Percentiles rank a stretch among this genome's conserved stretches.
These are phyloP conservation scores for Drosophila nigricruria DNA, from an alignment of 2,888 invertebrate genomes.

Conservation along the genomic window DNA sequence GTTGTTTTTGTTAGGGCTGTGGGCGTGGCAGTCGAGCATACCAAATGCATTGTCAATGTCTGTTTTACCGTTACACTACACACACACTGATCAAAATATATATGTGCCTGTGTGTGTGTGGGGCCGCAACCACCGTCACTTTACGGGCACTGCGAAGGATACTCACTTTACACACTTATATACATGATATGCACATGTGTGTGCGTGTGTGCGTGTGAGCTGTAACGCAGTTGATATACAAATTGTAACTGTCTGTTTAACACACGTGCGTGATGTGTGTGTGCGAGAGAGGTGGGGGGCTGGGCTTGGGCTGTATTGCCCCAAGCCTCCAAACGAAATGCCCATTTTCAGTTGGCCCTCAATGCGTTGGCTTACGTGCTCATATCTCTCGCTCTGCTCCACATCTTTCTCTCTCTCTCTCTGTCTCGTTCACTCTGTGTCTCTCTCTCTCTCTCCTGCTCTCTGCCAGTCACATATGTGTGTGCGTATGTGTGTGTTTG, in stretches of 20 bases:
- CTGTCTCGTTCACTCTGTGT: neutral
- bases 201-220: slow-evolving; percentile 25
- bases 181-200: slow-evolving; percentile 16
- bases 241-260: slow-evolving; percentile 77
- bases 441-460: neutral
- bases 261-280: slow-evolving; percentile 63
- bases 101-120: slow-evolving; percentile 24
- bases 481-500: slow-evolving; percentile 58
- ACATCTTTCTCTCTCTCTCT: neutral
- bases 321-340: slow-evolving; percentile 19
- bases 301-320: neutral
- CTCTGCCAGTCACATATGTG: slow-evolving; percentile 5
- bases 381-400: slow-evolving; percentile 51
- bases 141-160: slow-evolving; percentile 39
- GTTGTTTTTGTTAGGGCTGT: slow-evolving; percentile 19
- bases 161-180: slow-evolving; percentile 30
- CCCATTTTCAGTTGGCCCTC: slow-evolving; percentile 47
- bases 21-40: slow-evolving; percentile 36
- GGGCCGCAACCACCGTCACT: slow-evolving; percentile 57
- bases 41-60: slow-evolving; percentile 67
- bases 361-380: slow-evolving; percentile 70
- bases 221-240: slow-evolving; percentile 66
- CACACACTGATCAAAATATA: slow-evolving; percentile 62
- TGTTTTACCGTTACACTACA: slow-evolving; percentile 49
- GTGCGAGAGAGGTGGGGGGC: slow-evolving; percentile 7